Conservation (phyloP, 2,797 vertebrate species). For the Anas capensis region DNA sequence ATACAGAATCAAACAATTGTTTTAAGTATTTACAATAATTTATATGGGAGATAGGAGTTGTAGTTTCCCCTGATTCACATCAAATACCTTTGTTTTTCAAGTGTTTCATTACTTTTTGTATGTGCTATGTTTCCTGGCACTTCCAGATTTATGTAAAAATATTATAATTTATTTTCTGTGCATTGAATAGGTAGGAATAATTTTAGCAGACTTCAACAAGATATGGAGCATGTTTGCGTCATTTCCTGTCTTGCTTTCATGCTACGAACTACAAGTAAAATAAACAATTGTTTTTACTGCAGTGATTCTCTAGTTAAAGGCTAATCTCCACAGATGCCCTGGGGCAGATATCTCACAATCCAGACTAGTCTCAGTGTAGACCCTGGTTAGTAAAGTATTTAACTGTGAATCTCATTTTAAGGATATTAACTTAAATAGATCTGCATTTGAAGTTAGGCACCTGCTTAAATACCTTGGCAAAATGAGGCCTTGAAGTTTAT, state of each 20-base stretch:
- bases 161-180: not conserved
- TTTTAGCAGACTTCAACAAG: not conserved
- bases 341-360: slow-evolving; percentile 14
- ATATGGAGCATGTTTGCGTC: not conserved
- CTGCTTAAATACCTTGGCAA: not conserved
- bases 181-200: not conserved
- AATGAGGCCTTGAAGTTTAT: not conserved
- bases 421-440: not conserved
- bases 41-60: slow-evolving; percentile 33
- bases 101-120: not conserved
- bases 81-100: not conserved
- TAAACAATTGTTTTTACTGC: not conserved
- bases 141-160: not conserved
- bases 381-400: not conserved
- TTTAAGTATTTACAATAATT: not conserved
- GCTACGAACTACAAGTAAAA: not conserved
- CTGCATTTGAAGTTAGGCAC: not conserved
- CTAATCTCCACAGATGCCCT: slow-evolving; percentile 3
- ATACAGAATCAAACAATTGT: not conserved
- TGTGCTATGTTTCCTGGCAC: not conserved
- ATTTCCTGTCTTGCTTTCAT: not conserved
- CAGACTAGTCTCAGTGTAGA: not conserved
- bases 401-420: slow-evolving; percentile 19
- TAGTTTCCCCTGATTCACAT: not conserved
- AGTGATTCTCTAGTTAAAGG: slow-evolving; percentile 16